Percentiles rank a stretch among this genome's conserved stretches.
These are phyloP conservation scores for Exocentrus adspersus DNA, from an alignment of 2,888 invertebrate genomes.

Conservation along the genomic window DNA sequence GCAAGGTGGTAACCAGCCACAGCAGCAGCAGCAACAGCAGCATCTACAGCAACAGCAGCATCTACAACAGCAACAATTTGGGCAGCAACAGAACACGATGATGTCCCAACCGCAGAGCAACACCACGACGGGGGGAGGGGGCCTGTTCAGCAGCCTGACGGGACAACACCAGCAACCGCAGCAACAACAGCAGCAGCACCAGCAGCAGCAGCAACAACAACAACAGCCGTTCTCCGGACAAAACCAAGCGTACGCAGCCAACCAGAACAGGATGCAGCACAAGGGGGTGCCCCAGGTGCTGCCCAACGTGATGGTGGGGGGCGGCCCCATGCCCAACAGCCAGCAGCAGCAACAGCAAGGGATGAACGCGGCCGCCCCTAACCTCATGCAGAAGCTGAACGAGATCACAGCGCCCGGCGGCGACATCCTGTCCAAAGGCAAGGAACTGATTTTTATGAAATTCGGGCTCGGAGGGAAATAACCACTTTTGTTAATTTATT, in stretches of 20 bases:
- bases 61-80: conserved; percentile 44
- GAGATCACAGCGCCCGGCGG: conserved; percentile 91
- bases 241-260: conserved; percentile 43
- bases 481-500: conserved; percentile 50
- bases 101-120: conserved; percentile 45
- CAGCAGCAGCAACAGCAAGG: conserved; percentile 61
- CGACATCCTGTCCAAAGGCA: conserved; percentile 91
- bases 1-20: conserved; percentile 65
- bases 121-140: conserved; percentile 38
- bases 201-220: conserved; percentile 47
- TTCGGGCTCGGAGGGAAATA: conserved; percentile 83
- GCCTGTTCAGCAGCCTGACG: conserved; percentile 48
- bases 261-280: conserved; percentile 55
- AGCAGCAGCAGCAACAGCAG: conserved; percentile 53
- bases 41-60: conserved; percentile 49
- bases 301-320: conserved; percentile 59
- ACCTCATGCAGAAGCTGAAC: conserved; percentile 89
- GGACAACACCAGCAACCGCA: conserved; percentile 55
- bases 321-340: conserved; percentile 40
- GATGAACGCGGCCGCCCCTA: conserved; percentile 68
- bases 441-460: conserved; percentile 94
- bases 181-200: conserved; percentile 52
- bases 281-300: conserved; percentile 68
- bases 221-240: conserved; percentile 53
- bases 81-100: conserved; percentile 47